Percentiles rank a stretch among this genome's conserved stretches.
These are phyloP conservation scores for Anoplius nigerrimus DNA, from an alignment of 2,888 invertebrate species.

Conservation along the genomic window DNA sequence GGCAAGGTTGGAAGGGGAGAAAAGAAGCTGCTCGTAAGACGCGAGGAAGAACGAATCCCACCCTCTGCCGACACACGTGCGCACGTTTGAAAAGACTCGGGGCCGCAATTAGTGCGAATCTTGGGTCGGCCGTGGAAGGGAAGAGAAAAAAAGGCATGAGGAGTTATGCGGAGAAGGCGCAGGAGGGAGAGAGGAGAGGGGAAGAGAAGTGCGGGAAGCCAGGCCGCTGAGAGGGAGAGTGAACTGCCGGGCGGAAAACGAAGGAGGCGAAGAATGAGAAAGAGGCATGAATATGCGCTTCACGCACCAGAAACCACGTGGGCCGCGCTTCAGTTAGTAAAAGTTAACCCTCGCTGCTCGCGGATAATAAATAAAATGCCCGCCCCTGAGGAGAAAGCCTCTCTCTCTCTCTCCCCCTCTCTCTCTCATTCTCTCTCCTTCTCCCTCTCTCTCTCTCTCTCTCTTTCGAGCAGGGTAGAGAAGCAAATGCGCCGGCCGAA, in stretches of 20 bases:
- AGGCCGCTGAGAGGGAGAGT: neutral
- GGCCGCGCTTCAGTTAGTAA: conserved; percentile 39
- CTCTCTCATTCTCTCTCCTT: too few species aligned
- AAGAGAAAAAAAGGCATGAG: neutral
- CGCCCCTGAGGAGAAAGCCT: conserved; percentile 12
- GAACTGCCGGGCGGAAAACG: neutral
- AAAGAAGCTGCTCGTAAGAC: neutral
- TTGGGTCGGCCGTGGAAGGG: neutral
- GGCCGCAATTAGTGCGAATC: conserved; percentile 19
- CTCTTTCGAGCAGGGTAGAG: too few species aligned
- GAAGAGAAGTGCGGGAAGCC: neutral
- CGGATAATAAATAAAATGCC: conserved; percentile 64
- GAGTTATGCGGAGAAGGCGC: neutral
- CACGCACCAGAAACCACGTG: conserved; percentile 62
- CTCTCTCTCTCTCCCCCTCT: too few species aligned
- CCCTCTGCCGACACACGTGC: neutral
- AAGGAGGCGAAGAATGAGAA: conserved; percentile 10
- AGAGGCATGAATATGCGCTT: conserved; percentile 61
- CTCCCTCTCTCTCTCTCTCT: too few species aligned
- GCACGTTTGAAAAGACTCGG: neutral
- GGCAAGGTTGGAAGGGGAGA: neutral
- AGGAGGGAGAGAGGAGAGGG: neutral
- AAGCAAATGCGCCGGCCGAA: too few species aligned
- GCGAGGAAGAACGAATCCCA: neutral
- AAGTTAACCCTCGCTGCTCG: conserved; percentile 45